phyloP scores from a whole-genome alignment of 2,113 vertebrate genomes.

The Megaceryle maxima region DNA sequence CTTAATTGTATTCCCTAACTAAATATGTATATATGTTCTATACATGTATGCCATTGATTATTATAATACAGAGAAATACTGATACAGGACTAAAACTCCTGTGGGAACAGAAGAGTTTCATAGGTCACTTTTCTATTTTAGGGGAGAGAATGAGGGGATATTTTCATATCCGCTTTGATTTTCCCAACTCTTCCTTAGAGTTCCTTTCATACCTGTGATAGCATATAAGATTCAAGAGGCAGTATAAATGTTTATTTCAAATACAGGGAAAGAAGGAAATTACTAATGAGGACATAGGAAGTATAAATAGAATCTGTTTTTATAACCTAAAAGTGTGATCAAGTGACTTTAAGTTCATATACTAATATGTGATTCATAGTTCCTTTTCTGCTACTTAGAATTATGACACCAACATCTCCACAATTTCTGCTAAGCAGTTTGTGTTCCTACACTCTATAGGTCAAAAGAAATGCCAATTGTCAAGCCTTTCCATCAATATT shows the following conservation, averaged over 20 bases:
- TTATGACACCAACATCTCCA: not conserved
- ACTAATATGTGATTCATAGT: not conserved
- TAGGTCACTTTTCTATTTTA: not conserved
- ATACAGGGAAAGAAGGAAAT: not conserved
- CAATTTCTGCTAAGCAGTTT: not conserved
- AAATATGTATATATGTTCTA: not conserved
- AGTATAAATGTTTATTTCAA: not conserved
- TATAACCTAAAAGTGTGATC: not conserved
- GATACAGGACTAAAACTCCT: not conserved
- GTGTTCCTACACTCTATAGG: conserved; percentile 16
- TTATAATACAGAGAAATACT: not conserved
- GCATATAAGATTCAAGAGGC: not conserved
- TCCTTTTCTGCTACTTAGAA: conserved; percentile 29
- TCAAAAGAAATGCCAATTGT: conserved; percentile 38
- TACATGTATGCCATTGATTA: not conserved
- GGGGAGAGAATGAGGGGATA: not conserved
- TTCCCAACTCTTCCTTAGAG: not conserved
- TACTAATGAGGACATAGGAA: not conserved
- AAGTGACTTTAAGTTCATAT: not conserved
- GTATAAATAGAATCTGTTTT: not conserved
- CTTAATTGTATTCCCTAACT: not conserved
- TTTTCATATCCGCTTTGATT: not conserved
- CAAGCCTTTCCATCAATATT: conserved; percentile 45
- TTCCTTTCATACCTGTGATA: not conserved
- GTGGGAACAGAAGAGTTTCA: not conserved